Evolutionary conservation across 1,140 invertebrate species (phyloP).

Genomic region (Lepeophtheirus salmonis): DNA sequence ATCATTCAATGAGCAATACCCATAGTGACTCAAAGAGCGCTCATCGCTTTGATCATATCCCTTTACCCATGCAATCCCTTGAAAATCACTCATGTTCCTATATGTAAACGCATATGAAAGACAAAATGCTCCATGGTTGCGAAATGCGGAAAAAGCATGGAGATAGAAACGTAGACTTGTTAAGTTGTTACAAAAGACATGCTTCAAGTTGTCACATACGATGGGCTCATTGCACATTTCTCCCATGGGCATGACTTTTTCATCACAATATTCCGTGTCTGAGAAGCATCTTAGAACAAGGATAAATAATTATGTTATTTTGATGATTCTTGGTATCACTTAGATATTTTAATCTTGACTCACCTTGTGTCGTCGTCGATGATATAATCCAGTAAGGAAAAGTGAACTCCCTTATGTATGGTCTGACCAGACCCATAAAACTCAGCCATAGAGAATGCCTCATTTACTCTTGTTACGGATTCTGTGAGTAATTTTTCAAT

Average conservation of each 20-base stretch:
- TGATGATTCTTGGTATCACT: not conserved
- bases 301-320: not conserved
- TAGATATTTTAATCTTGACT: not conserved
- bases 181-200: slow-evolving; percentile 6
- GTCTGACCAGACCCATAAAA: slow-evolving; percentile 1
- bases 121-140: not conserved
- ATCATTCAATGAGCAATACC: not conserved
- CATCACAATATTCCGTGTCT: not conserved
- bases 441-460: not conserved
- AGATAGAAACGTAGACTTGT: not conserved
- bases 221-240: not conserved
- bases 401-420: not conserved
- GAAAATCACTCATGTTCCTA: slow-evolving; percentile 1
- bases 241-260: not conserved
- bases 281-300: not conserved
- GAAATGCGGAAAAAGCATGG: not conserved
- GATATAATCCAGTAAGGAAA: not conserved
- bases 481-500: not conserved
- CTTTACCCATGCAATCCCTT: slow-evolving; percentile 7
- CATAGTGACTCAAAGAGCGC: not conserved
- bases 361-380: not conserved
- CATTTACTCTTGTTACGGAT: not conserved
- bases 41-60: not conserved
- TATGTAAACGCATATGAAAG: not conserved
- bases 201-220: not conserved